Base-by-base conservation (phyloP, 2,113 vertebrate genomes). In the Dolichallabes microphthalmus region DNA sequence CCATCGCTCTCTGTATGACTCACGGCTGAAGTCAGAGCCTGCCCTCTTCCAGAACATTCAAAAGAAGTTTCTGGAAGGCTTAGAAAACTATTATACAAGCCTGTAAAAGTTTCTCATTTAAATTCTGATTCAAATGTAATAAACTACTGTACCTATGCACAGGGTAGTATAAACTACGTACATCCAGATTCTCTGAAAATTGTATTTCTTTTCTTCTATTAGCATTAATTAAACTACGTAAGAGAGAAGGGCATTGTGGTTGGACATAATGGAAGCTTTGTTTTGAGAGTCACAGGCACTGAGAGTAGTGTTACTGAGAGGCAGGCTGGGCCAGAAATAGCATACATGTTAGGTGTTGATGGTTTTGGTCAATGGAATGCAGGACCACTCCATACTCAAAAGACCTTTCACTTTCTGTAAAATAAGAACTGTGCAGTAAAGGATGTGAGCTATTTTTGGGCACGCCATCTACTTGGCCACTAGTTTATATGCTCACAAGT, bases 361-460 rank as follows among this genome's bases (percentile, higher is more conserved):
- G 82, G 57, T 39, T 61, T 25, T 8, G 14, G 52, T 32, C 27
- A 81, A 81, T 58, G 82, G 85, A 84, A 86, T 35, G 71, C 52
- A 55, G 55, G 64, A 17, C 55, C 60, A 68, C 4, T 82, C 55
- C 2, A 78, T 0, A 13, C 71, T 39, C 61, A 9, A 39, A 39
- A 75, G 80, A 85, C 4, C 19, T 84, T 75, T 81, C 82, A 61
- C 73, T 53, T 7, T 83, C 15, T 14, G 22, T 50, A 7, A 35
- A 80, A 53, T 73, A 32, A 53, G 58, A 71, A 19, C 20, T n/a
- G 53, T 45, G 69, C 32, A 27, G 86, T 57, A 58, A 80, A 89
- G 7, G 7, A 52, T 73, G 9, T 35, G 1, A 73, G 17, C 92
- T 95, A 95, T 95, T 94, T 88, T 94, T 93, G 86, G 88, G 91